Conservation (phyloP, 2,113 vertebrate genomes). For the Glareola pratincola region DNA sequence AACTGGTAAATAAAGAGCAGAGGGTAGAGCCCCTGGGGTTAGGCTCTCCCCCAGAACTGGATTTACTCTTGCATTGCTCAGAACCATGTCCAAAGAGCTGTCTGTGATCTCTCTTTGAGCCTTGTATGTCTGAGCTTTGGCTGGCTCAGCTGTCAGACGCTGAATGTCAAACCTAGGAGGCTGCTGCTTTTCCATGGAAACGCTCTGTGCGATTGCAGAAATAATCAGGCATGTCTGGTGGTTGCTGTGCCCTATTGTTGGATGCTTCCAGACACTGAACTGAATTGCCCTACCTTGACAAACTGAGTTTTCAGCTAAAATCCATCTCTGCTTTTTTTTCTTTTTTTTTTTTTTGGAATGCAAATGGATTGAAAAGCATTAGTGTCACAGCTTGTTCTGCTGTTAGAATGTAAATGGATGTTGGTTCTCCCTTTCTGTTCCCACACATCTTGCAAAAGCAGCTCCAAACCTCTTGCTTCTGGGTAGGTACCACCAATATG, state of each 20-base stretch:
- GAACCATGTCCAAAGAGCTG: constrained; percentile 3
- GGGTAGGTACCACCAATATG: not conserved
- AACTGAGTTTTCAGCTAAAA: not conserved
- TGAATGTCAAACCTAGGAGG: constrained; percentile 16
- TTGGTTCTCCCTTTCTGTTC: not conserved
- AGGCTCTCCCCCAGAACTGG: not conserved
- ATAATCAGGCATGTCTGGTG: constrained; percentile 4
- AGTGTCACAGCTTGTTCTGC: not conserved
- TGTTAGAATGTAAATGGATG: not conserved
- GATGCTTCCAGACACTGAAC: not conserved
- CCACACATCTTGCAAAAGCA: not conserved
- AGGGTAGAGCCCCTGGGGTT: not conserved
- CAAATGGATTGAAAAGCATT: not conserved
- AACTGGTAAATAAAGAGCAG: constrained; percentile 10
- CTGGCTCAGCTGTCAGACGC: not conserved
- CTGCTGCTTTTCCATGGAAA: constrained; percentile 64
- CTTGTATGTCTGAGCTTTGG: not conserved
- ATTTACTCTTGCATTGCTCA: not conserved
- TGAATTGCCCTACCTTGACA: not conserved
- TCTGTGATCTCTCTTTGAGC: constrained; percentile 1
- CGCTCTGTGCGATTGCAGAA: not conserved
- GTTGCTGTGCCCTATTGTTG: constrained; percentile 21
- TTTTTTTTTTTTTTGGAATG: not conserved
- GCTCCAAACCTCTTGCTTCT: not conserved
- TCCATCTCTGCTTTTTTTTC: not conserved